Evolutionary conservation across 2,888 invertebrate species (phyloP), one percentile per base, ranked within the genome.

Genomic region (Limnephilus marmoratus): DNA sequence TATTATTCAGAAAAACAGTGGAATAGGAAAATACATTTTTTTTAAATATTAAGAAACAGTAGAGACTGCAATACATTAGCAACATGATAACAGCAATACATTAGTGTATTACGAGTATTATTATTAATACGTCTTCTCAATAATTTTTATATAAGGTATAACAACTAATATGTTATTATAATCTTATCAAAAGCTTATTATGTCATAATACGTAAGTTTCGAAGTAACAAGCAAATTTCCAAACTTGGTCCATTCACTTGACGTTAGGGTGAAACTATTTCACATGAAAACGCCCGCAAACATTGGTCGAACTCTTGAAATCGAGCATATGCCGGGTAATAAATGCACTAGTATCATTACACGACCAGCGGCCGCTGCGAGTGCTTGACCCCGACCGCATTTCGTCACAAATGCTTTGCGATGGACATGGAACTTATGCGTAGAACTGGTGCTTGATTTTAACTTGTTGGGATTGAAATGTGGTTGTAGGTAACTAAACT

Each of bases 281-380:
- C 31, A 85, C 7, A 41, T 85, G 34, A 45, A 41, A 34, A 37
- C n/a, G 24, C 41, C 24, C 34, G 85, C 85, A 85, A 85, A 85
- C 37, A 45, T 85, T 41, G 85, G 85, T n/a, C 85, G n/a, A 85
- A 85, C 37, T 85, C 85, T 85, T 85, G 37, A 85, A 85, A n/a
- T 41, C 34, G 24, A 68, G 68, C 68, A n/a, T 68, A 68, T n/a
- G 68, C 68, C 31, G 11, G 13, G 13, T 34, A 82, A 82, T 82
- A 34, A 82, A 82, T 34, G 82, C 34, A 34, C 82, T n/a, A 68
- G 68, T 68, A 68, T 34, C 34, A 82, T 34, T 82, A 31, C 82
- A 82, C 82, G 34, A 82, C 29, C 82, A 18, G 29, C 13, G 82
- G 5, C 13, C 82, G 13, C 34, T n/a, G n/a, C 1, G 0, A 68